Evolutionary conservation across 2,888 invertebrate genomes (phyloP).

Genomic region (Incurvaria masculella): DNA sequence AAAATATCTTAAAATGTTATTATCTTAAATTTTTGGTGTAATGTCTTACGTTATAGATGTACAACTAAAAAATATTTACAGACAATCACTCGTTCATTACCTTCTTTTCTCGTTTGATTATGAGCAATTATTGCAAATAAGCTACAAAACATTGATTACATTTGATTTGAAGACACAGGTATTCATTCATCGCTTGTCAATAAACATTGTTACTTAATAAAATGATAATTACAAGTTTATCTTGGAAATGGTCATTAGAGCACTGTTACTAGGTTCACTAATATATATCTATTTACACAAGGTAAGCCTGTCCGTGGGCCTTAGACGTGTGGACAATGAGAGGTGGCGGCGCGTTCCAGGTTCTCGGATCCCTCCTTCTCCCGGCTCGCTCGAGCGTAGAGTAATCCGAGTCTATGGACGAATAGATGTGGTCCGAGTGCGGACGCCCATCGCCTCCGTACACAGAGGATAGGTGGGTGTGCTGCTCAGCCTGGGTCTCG

Average conservation of each 20-base stretch:
- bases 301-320: constrained; percentile 43
- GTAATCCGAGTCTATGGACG: constrained; percentile 87
- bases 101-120: too few relatives aligned
- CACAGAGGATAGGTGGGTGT: constrained; percentile 28
- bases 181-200: too few relatives aligned
- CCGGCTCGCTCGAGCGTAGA: constrained; percentile 74
- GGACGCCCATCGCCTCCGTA: constrained; percentile 63
- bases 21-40: neutral
- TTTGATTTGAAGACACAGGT: too few relatives aligned
- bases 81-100: too few relatives aligned
- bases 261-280: too few relatives aligned
- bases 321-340: constrained; percentile 35
- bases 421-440: constrained; percentile 85
- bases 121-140: too few relatives aligned
- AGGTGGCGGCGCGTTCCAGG: constrained; percentile 48
- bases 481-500: constrained; percentile 5
- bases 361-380: constrained; percentile 42
- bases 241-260: too few relatives aligned
- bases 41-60: neutral
- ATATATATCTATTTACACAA: constrained; percentile 33
- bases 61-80: neutral
- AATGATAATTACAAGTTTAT: too few relatives aligned
- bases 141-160: constrained; percentile 36
- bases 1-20: neutral
- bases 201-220: too few relatives aligned